These are phyloP conservation scores for Xiphophorus couchianus DNA, from an alignment of 2,113 vertebrate species.

Conservation along the genomic window DNA sequence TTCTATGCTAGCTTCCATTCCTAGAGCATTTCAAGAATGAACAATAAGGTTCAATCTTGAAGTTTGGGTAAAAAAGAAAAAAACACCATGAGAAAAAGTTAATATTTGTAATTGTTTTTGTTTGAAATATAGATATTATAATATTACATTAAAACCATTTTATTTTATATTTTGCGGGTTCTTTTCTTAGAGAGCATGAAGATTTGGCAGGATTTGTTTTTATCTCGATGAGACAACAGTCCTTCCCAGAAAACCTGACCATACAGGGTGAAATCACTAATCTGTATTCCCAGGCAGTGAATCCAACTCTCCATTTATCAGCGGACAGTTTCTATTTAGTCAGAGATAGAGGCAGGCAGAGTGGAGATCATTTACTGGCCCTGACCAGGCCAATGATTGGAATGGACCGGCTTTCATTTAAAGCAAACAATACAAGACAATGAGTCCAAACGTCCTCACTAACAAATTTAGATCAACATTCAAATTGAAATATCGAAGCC, in stretches of 20 bases:
- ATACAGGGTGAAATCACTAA: neutral
- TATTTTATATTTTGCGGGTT: neutral
- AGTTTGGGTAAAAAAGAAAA: no score
- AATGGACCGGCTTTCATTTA: constrained; percentile 27
- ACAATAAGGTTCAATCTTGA: no score
- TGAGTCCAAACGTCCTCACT: neutral
- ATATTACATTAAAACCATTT: no score
- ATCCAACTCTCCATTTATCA: constrained; percentile 29
- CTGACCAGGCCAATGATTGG: constrained; percentile 25
- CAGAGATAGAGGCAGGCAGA: constrained; percentile 8
- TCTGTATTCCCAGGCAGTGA: constrained; percentile 10
- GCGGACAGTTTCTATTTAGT: constrained; percentile 31
- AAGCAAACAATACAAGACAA: neutral
- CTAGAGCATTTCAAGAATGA: no score
- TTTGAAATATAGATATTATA: no score
- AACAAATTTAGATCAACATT: constrained; percentile 1
- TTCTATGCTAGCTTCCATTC: no score
- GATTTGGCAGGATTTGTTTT: neutral
- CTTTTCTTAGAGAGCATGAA: neutral
- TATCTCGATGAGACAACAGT: neutral
- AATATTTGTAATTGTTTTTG: no score
- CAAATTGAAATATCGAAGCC: neutral
- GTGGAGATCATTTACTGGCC: constrained; percentile 28
- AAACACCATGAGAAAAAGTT: no score
- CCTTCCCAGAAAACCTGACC: neutral